phyloP scores from a whole-genome alignment of 2,888 invertebrate genomes.

The Phasia obesa region DNA sequence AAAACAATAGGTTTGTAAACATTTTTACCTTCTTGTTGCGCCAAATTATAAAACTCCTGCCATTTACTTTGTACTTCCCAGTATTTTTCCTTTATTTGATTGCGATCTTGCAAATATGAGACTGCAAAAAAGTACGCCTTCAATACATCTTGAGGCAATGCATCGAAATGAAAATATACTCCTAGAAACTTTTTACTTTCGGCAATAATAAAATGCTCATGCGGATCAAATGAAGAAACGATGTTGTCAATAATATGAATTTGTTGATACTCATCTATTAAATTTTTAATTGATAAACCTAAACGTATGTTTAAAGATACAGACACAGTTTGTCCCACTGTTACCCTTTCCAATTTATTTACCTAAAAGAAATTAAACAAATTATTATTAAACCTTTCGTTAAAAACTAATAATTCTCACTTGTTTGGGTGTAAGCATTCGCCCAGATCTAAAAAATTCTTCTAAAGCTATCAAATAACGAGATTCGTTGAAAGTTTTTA shows the following conservation, averaged over 20 bases:
- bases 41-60: conserved; percentile 82
- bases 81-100: conserved; percentile 83
- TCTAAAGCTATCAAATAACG: conserved; percentile 88
- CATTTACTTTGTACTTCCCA: conserved; percentile 84
- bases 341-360: conserved; percentile 89
- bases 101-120: conserved; percentile 82
- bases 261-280: conserved; percentile 81
- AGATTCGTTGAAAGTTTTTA: conserved; percentile 91
- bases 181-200: conserved; percentile 81
- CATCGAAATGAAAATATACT: conserved; percentile 82
- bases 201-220: conserved; percentile 82
- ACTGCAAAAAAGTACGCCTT: conserved; percentile 83
- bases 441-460: conserved; percentile 86
- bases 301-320: conserved; percentile 80
- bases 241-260: conserved; percentile 81
- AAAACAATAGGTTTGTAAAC: not conserved
- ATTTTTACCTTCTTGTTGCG: conserved; percentile 81
- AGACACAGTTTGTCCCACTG: conserved; percentile 84
- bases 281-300: conserved; percentile 80
- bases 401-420: conserved; percentile 80
- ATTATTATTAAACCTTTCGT: not conserved
- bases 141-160: conserved; percentile 81
- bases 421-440: conserved; percentile 85
- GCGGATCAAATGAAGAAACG: conserved; percentile 82
- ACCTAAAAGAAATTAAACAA: conserved; percentile 72